Evolutionary conservation across 2,888 invertebrate species (phyloP).

Genomic region (Exocentrus adspersus): DNA sequence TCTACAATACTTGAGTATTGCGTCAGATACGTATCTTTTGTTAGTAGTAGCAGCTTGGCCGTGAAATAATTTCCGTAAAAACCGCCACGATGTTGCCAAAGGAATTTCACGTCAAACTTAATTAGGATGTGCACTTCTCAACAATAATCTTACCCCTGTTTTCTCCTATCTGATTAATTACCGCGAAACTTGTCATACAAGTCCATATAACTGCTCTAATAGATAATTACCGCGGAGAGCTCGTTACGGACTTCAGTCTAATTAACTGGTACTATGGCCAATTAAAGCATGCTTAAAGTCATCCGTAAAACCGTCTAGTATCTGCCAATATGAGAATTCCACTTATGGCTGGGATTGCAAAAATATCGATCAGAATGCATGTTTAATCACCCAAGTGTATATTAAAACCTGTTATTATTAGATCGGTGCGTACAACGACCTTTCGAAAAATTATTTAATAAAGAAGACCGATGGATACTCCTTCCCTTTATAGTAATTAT

Average conservation of each 20-base stretch:
- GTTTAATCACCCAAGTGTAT: not conserved
- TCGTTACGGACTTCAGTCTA: constrained; percentile 40
- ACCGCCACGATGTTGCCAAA: too few species aligned
- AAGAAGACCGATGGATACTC: not conserved
- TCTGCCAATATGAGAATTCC: constrained; percentile 1
- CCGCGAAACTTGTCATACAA: constrained; percentile 36
- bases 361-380: constrained; percentile 10
- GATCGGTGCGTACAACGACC: not conserved
- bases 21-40: too few species aligned
- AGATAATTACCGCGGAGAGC: constrained; percentile 36
- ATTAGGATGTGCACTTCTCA: too few species aligned
- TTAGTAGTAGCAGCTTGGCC: too few species aligned
- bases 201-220: constrained; percentile 38
- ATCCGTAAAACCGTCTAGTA: not conserved
- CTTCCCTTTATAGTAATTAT: not conserved
- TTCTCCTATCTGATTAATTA: not conserved
- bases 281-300: constrained; percentile 8
- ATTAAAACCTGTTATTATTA: not conserved
- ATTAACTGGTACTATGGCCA: constrained; percentile 38
- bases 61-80: too few species aligned
- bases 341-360: not conserved
- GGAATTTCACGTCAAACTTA: too few species aligned
- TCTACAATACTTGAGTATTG: too few species aligned
- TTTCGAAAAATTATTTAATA: not conserved
- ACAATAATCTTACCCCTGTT: not conserved